phyloP scores from a whole-genome alignment of 2,113 vertebrate genomes.

The Eretmochelys imbricata region DNA sequence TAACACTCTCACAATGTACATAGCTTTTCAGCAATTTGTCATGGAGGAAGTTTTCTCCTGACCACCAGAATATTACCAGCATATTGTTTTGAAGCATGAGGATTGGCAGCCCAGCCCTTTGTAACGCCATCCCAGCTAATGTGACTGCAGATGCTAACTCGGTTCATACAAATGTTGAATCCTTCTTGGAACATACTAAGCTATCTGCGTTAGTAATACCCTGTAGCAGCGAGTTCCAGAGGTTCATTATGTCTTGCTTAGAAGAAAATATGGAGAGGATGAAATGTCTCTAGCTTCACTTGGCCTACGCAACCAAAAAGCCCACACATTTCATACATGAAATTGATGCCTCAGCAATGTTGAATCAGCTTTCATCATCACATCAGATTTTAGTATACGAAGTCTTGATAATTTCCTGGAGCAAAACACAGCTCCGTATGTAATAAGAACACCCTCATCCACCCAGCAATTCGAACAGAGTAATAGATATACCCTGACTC shows the following conservation, averaged over 20 bases:
- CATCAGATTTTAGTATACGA: constrained; percentile 19
- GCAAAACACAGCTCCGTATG: neutral
- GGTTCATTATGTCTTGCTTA: neutral
- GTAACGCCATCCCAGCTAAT: neutral
- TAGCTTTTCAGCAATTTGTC: accelerated
- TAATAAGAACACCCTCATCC: neutral
- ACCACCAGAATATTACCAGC: neutral
- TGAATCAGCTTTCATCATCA: neutral
- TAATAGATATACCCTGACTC: constrained; percentile 10
- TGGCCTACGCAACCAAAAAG: neutral
- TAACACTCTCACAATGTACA: accelerated
- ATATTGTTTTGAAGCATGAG: accelerated
- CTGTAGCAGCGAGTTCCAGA: accelerated
- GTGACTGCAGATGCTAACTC: neutral
- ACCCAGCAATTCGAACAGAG: constrained; percentile 14
- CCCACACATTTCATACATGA: neutral
- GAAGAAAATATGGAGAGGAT: neutral
- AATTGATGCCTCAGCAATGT: neutral
- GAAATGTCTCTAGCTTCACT: neutral
- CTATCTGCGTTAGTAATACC: neutral
- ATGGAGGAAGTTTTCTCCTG: neutral
- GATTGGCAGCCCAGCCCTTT: accelerated
- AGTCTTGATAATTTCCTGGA: neutral
- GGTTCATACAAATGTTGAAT: neutral
- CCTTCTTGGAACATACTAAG: neutral